Evolutionary conservation across 2,888 invertebrate genomes (phyloP).

Genomic region (Brassicogethes aeneus): DNA sequence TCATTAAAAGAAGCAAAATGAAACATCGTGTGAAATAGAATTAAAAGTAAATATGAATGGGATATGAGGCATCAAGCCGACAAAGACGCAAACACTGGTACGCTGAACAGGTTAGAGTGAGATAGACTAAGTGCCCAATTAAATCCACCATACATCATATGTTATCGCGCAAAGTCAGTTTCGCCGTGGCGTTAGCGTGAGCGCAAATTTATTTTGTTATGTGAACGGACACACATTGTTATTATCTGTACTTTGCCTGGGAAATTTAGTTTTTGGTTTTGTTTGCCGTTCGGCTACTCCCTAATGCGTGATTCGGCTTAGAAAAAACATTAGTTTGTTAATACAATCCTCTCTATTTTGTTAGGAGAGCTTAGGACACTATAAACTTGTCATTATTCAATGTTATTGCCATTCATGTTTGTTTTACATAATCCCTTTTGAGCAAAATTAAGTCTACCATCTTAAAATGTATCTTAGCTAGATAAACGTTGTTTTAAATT

Average conservation of each 20-base stretch:
- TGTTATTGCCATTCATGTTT: too few relatives aligned
- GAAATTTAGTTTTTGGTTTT: slow-evolving; percentile 10
- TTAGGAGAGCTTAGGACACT: too few relatives aligned
- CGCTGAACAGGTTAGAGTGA: slow-evolving; percentile 1
- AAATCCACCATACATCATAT: slow-evolving; percentile 35
- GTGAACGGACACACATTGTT: slow-evolving; percentile 19
- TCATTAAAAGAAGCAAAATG: background rate
- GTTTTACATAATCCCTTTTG: too few relatives aligned
- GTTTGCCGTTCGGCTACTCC: background rate
- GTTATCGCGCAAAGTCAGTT: slow-evolving; percentile 33
- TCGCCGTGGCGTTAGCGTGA: slow-evolving; percentile 29
- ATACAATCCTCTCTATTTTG: too few relatives aligned
- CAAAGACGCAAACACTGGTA: slow-evolving; percentile 3
- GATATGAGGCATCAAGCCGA: slow-evolving; percentile 13
- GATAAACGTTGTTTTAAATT: too few relatives aligned
- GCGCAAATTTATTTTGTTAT: slow-evolving; percentile 25
- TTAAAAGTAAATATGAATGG: slow-evolving; percentile 13
- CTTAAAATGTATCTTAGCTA: too few relatives aligned
- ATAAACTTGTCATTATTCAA: too few relatives aligned
- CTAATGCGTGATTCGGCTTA: too few relatives aligned
- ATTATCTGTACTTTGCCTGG: slow-evolving; percentile 18
- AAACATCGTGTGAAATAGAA: slow-evolving; percentile 1
- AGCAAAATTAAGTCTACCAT: too few relatives aligned
- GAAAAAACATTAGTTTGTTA: too few relatives aligned
- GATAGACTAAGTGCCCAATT: slow-evolving; percentile 23